Evolutionary conservation across 2,113 vertebrate species (phyloP).

Genomic region (Fregetta grallaria): DNA sequence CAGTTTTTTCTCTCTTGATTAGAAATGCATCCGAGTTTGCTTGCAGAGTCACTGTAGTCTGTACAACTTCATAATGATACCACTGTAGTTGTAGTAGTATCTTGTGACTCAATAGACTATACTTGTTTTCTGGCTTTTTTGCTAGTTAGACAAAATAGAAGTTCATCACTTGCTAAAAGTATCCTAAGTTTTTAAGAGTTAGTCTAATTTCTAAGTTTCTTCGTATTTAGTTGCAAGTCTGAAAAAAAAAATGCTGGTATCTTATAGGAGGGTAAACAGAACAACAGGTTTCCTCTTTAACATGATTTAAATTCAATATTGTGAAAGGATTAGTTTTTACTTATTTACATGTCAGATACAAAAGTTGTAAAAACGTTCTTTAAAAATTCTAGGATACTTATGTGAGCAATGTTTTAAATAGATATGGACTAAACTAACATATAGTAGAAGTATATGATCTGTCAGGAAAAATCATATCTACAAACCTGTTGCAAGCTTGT

Average conservation of each 20-base stretch:
- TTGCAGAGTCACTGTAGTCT: neutral
- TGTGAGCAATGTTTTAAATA: constrained; percentile 12
- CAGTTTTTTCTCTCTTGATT: neutral
- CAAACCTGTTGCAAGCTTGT: constrained; percentile 26
- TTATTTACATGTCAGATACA: neutral
- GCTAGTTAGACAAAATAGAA: neutral
- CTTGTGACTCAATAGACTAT: neutral
- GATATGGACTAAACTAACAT: constrained; percentile 1
- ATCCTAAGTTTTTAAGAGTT: neutral
- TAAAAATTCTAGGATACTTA: neutral
- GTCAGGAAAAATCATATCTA: constrained; percentile 35
- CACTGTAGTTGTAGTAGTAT: neutral
- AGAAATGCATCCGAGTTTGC: neutral
- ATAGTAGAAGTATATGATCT: neutral
- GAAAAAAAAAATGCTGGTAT: neutral
- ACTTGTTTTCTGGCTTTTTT: neutral
- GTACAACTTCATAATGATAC: neutral
- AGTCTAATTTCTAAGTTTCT: neutral
- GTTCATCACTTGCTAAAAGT: neutral
- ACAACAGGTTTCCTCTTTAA: neutral
- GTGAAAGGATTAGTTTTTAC: neutral
- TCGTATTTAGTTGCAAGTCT: neutral
- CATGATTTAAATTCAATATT: neutral
- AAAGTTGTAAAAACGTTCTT: neutral
- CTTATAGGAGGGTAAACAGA: neutral